Evolutionary conservation across 2,797 vertebrate species (phyloP), one percentile per base, ranked within the genome.

Genomic region (Tamandua tetradactyla): DNA sequence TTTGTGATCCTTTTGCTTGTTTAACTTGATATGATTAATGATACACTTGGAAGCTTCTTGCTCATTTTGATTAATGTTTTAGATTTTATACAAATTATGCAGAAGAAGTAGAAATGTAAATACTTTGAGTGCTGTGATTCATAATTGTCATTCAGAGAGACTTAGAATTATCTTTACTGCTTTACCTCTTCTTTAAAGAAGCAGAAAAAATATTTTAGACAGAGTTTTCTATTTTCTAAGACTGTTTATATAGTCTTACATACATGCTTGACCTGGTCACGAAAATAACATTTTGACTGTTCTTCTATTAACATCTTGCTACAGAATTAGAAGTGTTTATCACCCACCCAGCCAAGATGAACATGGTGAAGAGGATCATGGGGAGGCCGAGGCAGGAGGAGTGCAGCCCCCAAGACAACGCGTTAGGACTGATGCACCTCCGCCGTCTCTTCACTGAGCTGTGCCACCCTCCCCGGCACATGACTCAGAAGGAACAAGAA

Each of bases 331-430:
- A 97, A 98, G 98, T 97, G 98, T 98, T 98, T 98, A 98, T 98
- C 98, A 98, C 94, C 94, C 99, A 98, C 98, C 97, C 98, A 97
- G 98, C 98, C 97, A 99, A 99, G 98, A 99, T 99, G 99, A 99
- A 99, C 98, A 99, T 99, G 99, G 99, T 99, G 98, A 99, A 99
- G 97, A 99, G 99, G 98, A 99, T 99, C 98, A 99, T 99, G 99
- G 99, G 99, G 94, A 99, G 99, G 97, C 99, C 99, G 0, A 98
- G 99, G 98, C 99, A 99, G 98, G 99, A 99, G 96, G 99, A 99
- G 98, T 99, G 99, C 97, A 99, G 99, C 97, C 99, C 99, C 0
- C 99, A 99, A 98, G 99, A 99, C 98, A 99, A 99, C 0, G 99
- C 99, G 0, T 98, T 99, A 94, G 99, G 99, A 82, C 98, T 99